Evolutionary conservation across 1,140 invertebrate genomes (phyloP).

Genomic region (Hycleus cichorii): DNA sequence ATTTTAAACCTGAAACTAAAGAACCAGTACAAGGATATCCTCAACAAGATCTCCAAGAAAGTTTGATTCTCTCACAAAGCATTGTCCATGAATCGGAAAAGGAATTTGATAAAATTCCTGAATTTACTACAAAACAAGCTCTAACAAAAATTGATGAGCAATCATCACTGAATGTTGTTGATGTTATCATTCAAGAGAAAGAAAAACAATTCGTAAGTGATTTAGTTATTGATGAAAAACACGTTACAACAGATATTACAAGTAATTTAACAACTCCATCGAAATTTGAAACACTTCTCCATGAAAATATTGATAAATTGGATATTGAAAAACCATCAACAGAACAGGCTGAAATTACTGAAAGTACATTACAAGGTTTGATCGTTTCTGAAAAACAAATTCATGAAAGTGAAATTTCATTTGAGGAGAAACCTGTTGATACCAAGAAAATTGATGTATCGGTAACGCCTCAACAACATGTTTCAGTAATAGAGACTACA

Average conservation of each 20-base stretch:
- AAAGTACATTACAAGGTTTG: conserved; percentile 44
- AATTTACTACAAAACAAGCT: conserved; percentile 35
- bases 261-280: conserved; percentile 6
- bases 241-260: conserved; percentile 26
- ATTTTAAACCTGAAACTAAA: conserved; percentile 23
- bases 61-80: conserved; percentile 45
- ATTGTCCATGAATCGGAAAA: conserved; percentile 47
- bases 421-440: conserved; percentile 17
- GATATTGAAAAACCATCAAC: conserved; percentile 1
- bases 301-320: conserved; percentile 23
- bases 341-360: conserved; percentile 26
- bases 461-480: conserved; percentile 31
- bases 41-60: conserved; percentile 44
- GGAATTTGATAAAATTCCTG: conserved; percentile 4
- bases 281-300: conserved; percentile 19
- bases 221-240: conserved; percentile 38
- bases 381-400: conserved; percentile 40
- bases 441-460: conserved; percentile 18
- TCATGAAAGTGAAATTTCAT: conserved; percentile 42
- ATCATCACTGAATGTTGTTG: conserved; percentile 41
- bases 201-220: conserved; percentile 39
- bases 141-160: conserved; percentile 41
- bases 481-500: conserved; percentile 40
- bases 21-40: conserved; percentile 38
- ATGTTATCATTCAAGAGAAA: conserved; percentile 45